Evolutionary conservation across 2,888 invertebrate genomes (phyloP), one percentile per base, ranked within the genome.

Genomic region (Pristionchus mayeri): DNA sequence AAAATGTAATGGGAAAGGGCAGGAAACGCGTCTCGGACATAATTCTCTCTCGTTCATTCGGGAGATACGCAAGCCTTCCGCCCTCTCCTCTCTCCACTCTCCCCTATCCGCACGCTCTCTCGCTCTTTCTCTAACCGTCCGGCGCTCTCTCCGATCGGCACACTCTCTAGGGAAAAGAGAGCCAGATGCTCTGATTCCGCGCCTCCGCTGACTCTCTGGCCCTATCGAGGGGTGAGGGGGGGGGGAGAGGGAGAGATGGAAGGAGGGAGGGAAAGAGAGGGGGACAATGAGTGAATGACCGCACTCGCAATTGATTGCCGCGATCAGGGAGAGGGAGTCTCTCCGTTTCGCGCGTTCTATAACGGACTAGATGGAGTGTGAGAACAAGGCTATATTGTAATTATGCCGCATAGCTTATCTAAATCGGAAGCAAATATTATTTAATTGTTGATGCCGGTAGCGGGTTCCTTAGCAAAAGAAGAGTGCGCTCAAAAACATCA

Each of bases 51-150:
- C 44, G 2, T n/a, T 71, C 75, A 24, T 18, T 24, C 11, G 75
- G 13, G 48, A 48, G n/a, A 24, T 75, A 44, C 44, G 75, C 75
- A 75, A 75, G 75, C 44, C 48, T 44, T n/a, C 9, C 44, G 3
- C 13, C 24, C 75, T 50, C 27, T 78, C 2, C 16, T 40, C 34
- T 78, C 75, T 75, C 24, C 40, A 11, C 44, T 75, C 75, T 75
- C 75, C 24, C 44, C 44, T 3, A 37, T 71, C 30, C n/a, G 30
- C 71, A 37, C 18, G n/a, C 37, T 76, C 76, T 76, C 76, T 76
- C 76, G 24, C 48, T 27, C 21, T 18, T 34, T 37, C 71, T 76
- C 63, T 63, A 30, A 6, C 27, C 34, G 30, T 63, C 30, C 27
- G 63, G 63, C 16, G 24, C 76, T 48, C 76, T 76, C 24, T 63